These are phyloP conservation scores for Artibeus lituratus DNA, from an alignment of 2,797 vertebrate species.

Conservation along the genomic window DNA sequence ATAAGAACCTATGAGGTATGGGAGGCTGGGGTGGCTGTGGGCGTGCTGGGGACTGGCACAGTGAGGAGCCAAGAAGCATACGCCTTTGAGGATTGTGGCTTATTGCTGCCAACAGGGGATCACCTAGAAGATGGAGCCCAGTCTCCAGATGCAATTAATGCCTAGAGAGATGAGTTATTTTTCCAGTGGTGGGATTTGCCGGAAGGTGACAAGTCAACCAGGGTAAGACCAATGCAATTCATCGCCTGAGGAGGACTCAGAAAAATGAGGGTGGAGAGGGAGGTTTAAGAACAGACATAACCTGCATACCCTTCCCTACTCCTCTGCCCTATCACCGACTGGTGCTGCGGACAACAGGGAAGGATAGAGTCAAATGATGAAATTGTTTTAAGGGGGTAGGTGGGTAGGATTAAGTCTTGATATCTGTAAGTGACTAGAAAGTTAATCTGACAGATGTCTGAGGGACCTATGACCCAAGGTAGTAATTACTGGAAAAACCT, in stretches of 20 bases:
- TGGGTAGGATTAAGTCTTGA: background rate
- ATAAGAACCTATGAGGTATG: background rate
- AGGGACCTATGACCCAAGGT: background rate
- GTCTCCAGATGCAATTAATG: background rate
- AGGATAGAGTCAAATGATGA: background rate
- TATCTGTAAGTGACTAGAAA: background rate
- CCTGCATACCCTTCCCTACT: too few species aligned
- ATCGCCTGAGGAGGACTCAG: background rate
- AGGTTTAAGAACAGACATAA: background rate
- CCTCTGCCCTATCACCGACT: background rate
- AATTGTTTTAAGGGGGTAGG: background rate
- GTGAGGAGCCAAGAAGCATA: background rate
- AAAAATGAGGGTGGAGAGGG: background rate
- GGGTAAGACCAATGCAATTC: background rate
- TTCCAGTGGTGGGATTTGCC: background rate
- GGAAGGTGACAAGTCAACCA: background rate
- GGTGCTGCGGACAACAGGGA: background rate
- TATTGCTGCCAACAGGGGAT: background rate
- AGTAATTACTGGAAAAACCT: background rate
- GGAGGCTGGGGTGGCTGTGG: background rate
- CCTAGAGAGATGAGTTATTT: background rate
- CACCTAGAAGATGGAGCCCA: background rate
- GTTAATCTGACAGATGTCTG: background rate
- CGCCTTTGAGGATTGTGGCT: background rate
- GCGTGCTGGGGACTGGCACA: background rate